Conservation (phyloP, 2,797 vertebrate species). For the Halcyon chelicuti region DNA sequence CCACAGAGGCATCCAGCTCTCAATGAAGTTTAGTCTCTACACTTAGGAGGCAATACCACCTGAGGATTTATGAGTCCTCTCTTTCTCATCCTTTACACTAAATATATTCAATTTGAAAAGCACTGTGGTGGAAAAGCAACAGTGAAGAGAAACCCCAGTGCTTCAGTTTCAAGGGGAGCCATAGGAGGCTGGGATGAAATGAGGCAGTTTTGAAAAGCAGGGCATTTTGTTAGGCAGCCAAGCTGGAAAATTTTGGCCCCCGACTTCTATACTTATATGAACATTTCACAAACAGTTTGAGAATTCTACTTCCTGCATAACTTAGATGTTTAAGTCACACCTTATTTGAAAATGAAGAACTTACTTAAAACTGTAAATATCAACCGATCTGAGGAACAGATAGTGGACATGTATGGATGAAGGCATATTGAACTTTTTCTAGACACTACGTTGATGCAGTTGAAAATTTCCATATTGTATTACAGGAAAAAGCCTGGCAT, state of each 20-base stretch:
- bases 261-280: background rate
- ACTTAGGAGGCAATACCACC: background rate
- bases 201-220: background rate
- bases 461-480: background rate
- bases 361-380: background rate
- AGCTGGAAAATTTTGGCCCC: background rate
- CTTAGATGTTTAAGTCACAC: background rate
- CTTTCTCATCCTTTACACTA: background rate
- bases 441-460: background rate
- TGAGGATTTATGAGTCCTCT: background rate
- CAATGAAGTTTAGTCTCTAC: background rate
- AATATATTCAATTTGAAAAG: background rate
- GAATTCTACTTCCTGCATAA: background rate
- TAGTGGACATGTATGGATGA: background rate
- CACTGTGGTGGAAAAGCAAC: background rate
- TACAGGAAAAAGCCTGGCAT: background rate
- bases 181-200: background rate
- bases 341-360: background rate
- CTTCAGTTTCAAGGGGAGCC: background rate
- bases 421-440: background rate
- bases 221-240: background rate
- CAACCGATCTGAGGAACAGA: background rate
- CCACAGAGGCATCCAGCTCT: background rate
- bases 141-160: background rate
- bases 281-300: background rate